Percentiles rank a stretch among this genome's conserved stretches.
Conservation (phyloP, 2,113 vertebrate genomes). For the Alethe diademata region DNA sequence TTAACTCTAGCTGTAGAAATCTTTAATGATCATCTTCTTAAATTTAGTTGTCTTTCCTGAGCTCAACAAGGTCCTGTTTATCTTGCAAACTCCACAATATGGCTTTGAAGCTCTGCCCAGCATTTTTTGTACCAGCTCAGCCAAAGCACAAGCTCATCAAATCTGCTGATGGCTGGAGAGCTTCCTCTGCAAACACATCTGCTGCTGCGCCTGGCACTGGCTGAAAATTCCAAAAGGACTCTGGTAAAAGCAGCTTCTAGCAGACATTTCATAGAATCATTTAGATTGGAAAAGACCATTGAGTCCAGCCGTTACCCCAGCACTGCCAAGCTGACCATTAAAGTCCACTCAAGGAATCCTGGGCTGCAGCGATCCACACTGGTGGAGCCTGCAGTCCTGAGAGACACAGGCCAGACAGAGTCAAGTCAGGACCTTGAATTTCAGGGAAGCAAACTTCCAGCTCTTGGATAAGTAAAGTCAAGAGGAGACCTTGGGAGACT, state of each 20-base stretch:
- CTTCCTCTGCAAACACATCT: conserved; percentile 35
- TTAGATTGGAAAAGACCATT: background rate
- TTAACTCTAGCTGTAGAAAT: background rate
- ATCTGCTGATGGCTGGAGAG: conserved; percentile 34
- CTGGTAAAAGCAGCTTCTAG: background rate
- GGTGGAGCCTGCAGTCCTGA: background rate
- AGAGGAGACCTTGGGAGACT: background rate
- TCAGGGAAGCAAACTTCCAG: background rate
- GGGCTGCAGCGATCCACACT: background rate
- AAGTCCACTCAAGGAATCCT: background rate
- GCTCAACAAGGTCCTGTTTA: background rate
- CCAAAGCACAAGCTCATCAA: background rate
- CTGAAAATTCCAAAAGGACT: background rate
- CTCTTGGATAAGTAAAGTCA: background rate
- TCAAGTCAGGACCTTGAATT: background rate
- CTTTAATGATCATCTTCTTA: background rate
- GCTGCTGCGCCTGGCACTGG: background rate
- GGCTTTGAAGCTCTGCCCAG: conserved; percentile 5
- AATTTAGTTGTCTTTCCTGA: background rate
- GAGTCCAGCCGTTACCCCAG: background rate
- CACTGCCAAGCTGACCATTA: background rate
- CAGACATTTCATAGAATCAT: background rate
- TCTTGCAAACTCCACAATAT: background rate
- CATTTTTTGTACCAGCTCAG: background rate
- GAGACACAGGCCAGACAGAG: background rate